These are phyloP conservation scores for Meloidogyne exigua DNA, from an alignment of 1,140 invertebrate genomes.

Conservation along the genomic window DNA sequence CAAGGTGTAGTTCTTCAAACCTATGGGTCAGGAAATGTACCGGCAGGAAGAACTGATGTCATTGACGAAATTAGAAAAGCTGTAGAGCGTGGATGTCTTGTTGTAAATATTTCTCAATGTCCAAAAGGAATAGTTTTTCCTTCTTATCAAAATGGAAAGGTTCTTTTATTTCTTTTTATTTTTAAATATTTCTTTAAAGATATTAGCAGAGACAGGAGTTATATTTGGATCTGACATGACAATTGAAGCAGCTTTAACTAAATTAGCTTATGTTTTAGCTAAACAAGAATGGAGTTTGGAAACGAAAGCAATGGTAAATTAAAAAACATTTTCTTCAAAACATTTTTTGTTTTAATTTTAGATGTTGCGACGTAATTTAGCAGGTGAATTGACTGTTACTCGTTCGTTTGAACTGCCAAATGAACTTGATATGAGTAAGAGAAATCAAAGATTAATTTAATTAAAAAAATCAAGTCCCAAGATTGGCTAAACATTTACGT, in stretches of 20 bases:
- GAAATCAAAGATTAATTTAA: slow-evolving; percentile 42
- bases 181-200: slow-evolving; percentile 56
- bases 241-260: slow-evolving; percentile 85
- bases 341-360: too few species aligned
- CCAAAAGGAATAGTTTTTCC: slow-evolving; percentile 72
- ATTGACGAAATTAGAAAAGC: slow-evolving; percentile 75
- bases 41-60: slow-evolving; percentile 79
- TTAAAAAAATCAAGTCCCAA: slow-evolving; percentile 46
- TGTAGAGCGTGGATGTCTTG: slow-evolving; percentile 76
- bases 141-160: slow-evolving; percentile 80
- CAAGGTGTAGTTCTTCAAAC: slow-evolving; percentile 85
- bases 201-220: slow-evolving; percentile 72
- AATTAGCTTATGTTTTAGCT: slow-evolving; percentile 83
- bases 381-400: slow-evolving; percentile 71
- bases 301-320: slow-evolving; percentile 69
- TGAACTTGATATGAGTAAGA: slow-evolving; percentile 72
- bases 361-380: slow-evolving; percentile 78
- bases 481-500: slow-evolving; percentile 68
- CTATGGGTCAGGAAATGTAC: slow-evolving; percentile 77
- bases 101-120: slow-evolving; percentile 91
- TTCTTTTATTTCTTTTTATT: slow-evolving; percentile 55
- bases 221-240: slow-evolving; percentile 91
- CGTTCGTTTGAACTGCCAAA: slow-evolving; percentile 62
- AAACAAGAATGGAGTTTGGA: slow-evolving; percentile 76
- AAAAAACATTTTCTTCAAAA: slow-evolving; percentile 29